Evolutionary conservation across 2,113 vertebrate genomes (phyloP).

Genomic region (Python bivittatus): DNA sequence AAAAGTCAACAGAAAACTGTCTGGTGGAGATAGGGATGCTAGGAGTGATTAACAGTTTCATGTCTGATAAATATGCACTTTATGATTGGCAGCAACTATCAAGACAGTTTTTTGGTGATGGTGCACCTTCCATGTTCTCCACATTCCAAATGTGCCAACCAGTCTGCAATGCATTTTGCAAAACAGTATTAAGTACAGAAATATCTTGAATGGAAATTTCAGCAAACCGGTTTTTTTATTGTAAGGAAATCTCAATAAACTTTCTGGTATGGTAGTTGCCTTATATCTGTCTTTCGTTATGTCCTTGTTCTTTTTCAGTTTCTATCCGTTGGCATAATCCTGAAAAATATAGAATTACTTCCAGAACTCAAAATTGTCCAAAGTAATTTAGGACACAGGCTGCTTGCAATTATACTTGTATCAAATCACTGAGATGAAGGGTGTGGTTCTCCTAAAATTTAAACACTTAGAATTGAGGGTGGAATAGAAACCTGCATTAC

Average conservation of each 20-base stretch:
- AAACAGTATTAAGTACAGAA: neutral
- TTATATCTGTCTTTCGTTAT: slow-evolving; percentile 33
- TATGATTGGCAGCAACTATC: neutral
- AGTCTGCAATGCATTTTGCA: neutral
- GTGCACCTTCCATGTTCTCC: neutral
- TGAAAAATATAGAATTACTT: slow-evolving; percentile 43
- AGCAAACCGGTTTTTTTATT: neutral
- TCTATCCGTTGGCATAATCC: slow-evolving; percentile 43
- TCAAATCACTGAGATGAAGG: slow-evolving; percentile 10
- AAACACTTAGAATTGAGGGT: slow-evolving; percentile 42
- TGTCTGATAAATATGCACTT: neutral
- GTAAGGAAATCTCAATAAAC: neutral
- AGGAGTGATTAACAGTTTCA: neutral
- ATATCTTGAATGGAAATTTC: neutral
- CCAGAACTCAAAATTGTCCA: slow-evolving; percentile 45
- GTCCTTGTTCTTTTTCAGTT: slow-evolving; percentile 41
- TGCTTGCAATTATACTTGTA: slow-evolving; percentile 41
- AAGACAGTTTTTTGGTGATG: neutral
- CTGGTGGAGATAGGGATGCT: neutral
- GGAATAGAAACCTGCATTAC: slow-evolving; percentile 39
- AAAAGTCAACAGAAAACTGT: neutral
- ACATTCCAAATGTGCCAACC: neutral
- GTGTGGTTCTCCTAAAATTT: slow-evolving; percentile 28
- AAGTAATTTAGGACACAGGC: slow-evolving; percentile 26
- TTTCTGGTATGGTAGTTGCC: slow-evolving; percentile 3